Evolutionary conservation across 2,113 vertebrate species (phyloP), one percentile per base, ranked within the genome.

Genomic region (Myodes glareolus): DNA sequence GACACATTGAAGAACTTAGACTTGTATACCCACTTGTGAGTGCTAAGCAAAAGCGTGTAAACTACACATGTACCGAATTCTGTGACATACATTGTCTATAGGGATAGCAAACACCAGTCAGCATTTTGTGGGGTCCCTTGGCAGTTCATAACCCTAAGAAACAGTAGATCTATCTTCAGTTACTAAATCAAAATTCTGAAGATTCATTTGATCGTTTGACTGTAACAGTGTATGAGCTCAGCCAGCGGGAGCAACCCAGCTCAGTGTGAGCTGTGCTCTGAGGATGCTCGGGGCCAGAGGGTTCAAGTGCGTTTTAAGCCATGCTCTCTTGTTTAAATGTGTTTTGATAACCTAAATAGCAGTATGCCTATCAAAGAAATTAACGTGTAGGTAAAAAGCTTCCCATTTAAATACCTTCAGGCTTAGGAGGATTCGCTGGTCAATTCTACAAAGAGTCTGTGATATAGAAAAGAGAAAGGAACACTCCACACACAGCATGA

Each of bases 181-280:
- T 76, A 33, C 50, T 45, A 92, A 94, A 87, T 52, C 21, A 72
- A 88, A 81, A 67, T 29, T 23, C 12, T 91, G n/a, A 92, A 88
- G 25, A 68, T 50, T 17, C 36, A 10, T 12, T 70, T 65, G 63
- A 42, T 76, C 65, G 50, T 31, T 42, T 76, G 45, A 65, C 63
- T 76, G 27, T 55, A 55, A 16, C 19, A 77, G 39, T 52, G 42
- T 31, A 25, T 55, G 21, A 50, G 14, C 12, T 90, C 29, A 85
- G 88, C 45, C 14, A 67, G 2, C 9, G 23, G 42, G 42, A 67
- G 27, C 42, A n/a, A 86, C 61, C 47, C 17, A 29, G 50, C 16
- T 94, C 91, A 82, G 70, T n/a, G n/a, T 90, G 45, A 94, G 19
- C 75, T 90, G 72, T 7, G 58, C 72, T 92, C 94, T 90, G 50